A percentile compares a stretch with the other conserved stretches of the same genome.
Conservation (phyloP, 2,797 vertebrate species). For the Todus mexicanus region DNA sequence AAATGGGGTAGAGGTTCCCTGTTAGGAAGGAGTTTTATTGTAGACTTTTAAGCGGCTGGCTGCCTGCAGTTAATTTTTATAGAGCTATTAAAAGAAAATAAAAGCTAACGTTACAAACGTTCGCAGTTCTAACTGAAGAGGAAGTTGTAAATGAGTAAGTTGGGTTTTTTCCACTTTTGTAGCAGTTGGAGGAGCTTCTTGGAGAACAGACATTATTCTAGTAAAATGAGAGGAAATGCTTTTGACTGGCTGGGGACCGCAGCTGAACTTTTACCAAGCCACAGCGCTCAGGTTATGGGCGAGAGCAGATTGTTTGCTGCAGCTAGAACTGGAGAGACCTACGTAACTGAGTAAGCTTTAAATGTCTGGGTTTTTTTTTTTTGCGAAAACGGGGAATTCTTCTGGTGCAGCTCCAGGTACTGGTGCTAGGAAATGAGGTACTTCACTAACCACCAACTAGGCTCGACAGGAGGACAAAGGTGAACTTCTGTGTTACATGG, state of each 20-base stretch:
- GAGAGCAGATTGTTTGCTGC: background rate
- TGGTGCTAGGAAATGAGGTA: background rate
- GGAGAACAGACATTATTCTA: background rate
- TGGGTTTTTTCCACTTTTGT: fast-evolving
- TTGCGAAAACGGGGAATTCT: too few species aligned
- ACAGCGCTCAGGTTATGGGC: background rate
- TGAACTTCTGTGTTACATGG: background rate
- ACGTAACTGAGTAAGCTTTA: fast-evolving
- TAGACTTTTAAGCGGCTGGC: background rate
- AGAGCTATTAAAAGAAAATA: background rate
- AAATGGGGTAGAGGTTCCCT: background rate
- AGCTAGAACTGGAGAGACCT: background rate
- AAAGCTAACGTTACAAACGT: background rate
- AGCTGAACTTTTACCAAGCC: background rate
- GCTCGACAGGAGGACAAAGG: background rate
- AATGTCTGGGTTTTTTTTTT: background rate
- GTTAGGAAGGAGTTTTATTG: background rate
- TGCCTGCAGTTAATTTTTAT: background rate
- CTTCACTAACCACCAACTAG: background rate
- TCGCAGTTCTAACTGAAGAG: background rate
- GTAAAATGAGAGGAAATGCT: background rate
- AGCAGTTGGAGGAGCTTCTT: background rate
- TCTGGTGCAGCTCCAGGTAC: background rate
- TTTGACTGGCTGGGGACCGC: background rate
- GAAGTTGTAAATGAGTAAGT: background rate